Evolutionary conservation across 1,140 invertebrate species (phyloP), one percentile per base, ranked within the genome.

Genomic region (Zaprionus ghesquierei): DNA sequence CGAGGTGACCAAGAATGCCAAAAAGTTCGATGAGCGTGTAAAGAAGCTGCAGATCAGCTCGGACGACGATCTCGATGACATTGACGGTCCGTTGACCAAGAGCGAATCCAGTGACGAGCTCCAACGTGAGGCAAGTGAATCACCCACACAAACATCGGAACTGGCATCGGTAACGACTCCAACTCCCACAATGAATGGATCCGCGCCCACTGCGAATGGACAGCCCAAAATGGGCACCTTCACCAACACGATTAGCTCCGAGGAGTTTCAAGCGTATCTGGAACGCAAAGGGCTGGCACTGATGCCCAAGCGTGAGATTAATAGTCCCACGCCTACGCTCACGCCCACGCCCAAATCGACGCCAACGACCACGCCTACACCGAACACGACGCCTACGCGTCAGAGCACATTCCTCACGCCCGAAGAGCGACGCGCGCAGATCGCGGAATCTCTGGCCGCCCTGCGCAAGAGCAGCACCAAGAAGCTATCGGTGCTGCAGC

Each of bases 21-120:
- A 91, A 60, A 91, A 90, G 44, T 92, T 92, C 20, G 91, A 92
- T 58, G 90, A 89, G 22, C 63, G 91, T 12, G 89, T 92, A 0
- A 92, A 92, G 56, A 91, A 89, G 38, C 51, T 92, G 8, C 78
- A 91, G 20, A 90, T 92, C n/a, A 81, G 79, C 23, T 92, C 87
- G 5, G 90, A 92, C 49, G 91, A 92, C 62, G 91, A 92, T 62
- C 53, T 92, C 2, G 91, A 92, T 20, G 91, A 92, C 4, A 90
- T 92, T 10, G 90, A 90, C 54, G 89, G 89, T 6, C 79, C 85
- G 2, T 46, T 90, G 51, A 91, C 89, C 2, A 91, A 89, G 35
- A 90, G 84, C 35, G 89, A 92, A 29, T 92, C 90, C 25, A 90
- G 89, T 46, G 89, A 91, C 61, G 91, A 92, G 18, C 35, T 81